Conservation (phyloP, 2,797 vertebrate genomes). For the Sylvia borin region DNA sequence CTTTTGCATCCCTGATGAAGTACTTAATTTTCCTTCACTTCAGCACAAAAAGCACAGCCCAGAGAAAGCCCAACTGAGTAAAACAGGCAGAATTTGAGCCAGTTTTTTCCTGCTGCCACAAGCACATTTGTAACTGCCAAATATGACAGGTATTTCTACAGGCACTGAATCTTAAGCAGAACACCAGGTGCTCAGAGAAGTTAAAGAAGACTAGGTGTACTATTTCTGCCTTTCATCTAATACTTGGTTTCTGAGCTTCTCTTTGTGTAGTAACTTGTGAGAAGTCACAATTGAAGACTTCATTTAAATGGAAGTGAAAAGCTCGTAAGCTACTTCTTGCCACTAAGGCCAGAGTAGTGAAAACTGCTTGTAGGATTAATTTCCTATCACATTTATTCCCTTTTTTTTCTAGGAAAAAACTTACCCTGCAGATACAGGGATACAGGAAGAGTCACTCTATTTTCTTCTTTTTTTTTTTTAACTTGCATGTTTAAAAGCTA, state of each 20-base stretch:
- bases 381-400: not conserved
- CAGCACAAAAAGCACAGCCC: not conserved
- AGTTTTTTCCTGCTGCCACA: slow-evolving; percentile 51
- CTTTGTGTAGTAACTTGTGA: not conserved
- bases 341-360: not conserved
- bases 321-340: not conserved
- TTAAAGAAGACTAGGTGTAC: not conserved
- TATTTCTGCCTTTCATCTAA: not conserved
- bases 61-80: not conserved
- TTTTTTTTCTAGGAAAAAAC: not conserved
- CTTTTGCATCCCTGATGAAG: not conserved
- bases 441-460: not conserved
- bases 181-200: not conserved
- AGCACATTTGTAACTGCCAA: slow-evolving; percentile 34
- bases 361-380: not conserved
- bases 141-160: slow-evolving; percentile 49
- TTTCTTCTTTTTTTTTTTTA: not conserved
- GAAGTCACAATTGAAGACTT: not conserved
- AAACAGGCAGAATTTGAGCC: not conserved
- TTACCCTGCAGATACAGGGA: not conserved
- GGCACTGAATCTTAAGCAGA: slow-evolving; percentile 39
- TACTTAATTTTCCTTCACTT: not conserved
- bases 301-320: not conserved
- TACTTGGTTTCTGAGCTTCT: not conserved
- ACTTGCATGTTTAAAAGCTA: not conserved